phyloP scores from a whole-genome alignment of 2,113 vertebrate genomes.

The Oophaga pumilio region DNA sequence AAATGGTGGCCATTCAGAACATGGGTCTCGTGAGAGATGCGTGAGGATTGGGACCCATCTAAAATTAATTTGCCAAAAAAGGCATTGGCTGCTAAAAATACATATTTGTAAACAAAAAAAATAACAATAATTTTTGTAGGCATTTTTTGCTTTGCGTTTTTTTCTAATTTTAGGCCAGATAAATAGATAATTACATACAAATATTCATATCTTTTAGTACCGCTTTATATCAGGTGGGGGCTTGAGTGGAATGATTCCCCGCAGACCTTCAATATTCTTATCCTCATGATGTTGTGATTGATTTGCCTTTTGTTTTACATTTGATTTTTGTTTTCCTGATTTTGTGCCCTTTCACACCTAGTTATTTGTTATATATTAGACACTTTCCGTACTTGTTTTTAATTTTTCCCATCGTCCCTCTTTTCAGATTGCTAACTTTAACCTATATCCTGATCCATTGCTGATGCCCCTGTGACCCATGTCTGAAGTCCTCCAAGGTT shows the following conservation, averaged over 20 bases:
- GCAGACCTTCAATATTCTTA: neutral
- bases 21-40: no score
- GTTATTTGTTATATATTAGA: conserved; percentile 12
- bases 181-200: no score
- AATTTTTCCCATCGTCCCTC: conserved; percentile 76
- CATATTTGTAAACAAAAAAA: no score
- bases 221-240: neutral
- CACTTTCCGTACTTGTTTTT: conserved; percentile 68
- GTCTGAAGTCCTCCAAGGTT: conserved; percentile 83
- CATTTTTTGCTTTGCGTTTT: no score
- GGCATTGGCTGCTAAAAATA: no score
- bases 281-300: neutral
- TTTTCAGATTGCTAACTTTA: conserved; percentile 82
- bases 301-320: neutral
- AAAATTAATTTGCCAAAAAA: no score
- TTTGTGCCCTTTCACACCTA: neutral
- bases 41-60: no score
- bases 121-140: no score
- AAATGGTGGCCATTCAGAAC: no score
- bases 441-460: conserved; percentile 73
- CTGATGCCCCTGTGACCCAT: conserved; percentile 74
- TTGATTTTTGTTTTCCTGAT: neutral
- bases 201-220: neutral
- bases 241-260: neutral
- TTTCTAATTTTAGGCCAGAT: no score